Evolutionary conservation across 23 tunicate genomes (phyloP).

Genomic region (Oikopleura dioica): DNA sequence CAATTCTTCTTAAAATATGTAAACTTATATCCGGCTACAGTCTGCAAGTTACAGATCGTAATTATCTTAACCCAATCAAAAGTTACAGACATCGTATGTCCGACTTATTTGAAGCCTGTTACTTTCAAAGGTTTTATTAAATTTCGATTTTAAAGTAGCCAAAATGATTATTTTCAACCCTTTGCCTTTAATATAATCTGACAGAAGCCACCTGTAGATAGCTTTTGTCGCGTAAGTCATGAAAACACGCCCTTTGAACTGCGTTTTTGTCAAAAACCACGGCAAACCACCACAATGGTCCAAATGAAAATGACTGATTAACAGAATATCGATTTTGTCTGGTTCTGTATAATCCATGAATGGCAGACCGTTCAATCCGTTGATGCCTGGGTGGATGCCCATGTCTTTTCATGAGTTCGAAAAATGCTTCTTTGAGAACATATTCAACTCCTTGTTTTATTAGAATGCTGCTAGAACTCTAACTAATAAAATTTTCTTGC

Average conservation of each 20-base stretch:
- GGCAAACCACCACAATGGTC: slow-evolving; percentile 65
- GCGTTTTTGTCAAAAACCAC: not conserved
- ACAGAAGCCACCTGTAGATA: not conserved
- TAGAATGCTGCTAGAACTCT: not conserved
- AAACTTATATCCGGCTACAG: not conserved
- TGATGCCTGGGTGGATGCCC: slow-evolving; percentile 92
- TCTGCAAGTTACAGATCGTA: too few relatives aligned
- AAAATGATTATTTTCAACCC: too few relatives aligned
- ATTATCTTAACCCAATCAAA: too few relatives aligned
- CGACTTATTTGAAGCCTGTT: not conserved
- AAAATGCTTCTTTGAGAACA: not conserved
- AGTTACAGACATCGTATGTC: not conserved
- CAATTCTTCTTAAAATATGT: not conserved
- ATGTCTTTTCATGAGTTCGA: not conserved
- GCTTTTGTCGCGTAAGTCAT: slow-evolving; percentile 16
- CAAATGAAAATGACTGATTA: slow-evolving; percentile 46
- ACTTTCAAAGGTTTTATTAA: not conserved
- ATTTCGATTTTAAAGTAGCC: too few relatives aligned
- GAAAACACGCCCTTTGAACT: slow-evolving; percentile 53
- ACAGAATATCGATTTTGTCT: slow-evolving; percentile 45
- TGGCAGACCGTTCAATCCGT: slow-evolving; percentile 66
- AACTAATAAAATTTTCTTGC: slow-evolving; percentile 61
- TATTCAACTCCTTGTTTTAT: not conserved
- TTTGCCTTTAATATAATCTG: not conserved
- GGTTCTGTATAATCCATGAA: slow-evolving; percentile 63